Base-by-base conservation (phyloP, 2,888 invertebrate genomes). In the Heliconius hortense region DNA sequence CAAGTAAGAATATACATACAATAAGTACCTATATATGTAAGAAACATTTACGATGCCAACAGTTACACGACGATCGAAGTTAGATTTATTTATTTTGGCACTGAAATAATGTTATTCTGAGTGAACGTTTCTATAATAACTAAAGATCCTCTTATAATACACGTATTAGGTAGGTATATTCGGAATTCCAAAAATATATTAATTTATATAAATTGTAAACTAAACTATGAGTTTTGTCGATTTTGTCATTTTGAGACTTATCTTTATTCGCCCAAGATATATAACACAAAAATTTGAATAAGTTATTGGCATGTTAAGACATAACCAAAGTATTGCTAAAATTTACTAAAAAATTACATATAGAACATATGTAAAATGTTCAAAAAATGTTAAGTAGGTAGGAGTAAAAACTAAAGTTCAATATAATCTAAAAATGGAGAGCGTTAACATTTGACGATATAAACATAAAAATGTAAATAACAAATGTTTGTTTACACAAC, bases 31-130 rank as follows among this genome's bases (percentile, higher is more conserved):
- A 43, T 48, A 18, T 48, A 48, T 48, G 18, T 48, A 35, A 1
- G 4, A 64, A 35, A 39, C n/a, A 24, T 66, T 66, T 66, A 66
- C 15, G 39, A 66, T 66, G 66, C 66, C 66, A 43, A 43, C 66
- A 64, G 39, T 24, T 24, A 26, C 24, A 66, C 24, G 66, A 39
- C 39, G 15, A 24, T 39, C 66, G 24, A 66, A 43, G 24, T 66
- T 39, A 66, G 18, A 66, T 66, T 66, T 66, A 66, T 66, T 66
- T 24, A 24, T 66, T 39, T 43, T 43, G 66, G 66, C 66, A 43
- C 66, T 24, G 39, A 24, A 66, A 43, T 66, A 15, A 66, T 43
- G 39, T 66, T 66, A 39, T 15, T 39, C 39, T 15, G 1, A 24
- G 39, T 43, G 7, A 66, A 24, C 39, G 26, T 66, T 66, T 15